phyloP scores from a whole-genome alignment of 1,140 invertebrate species.

The Lanistes nyassanus region DNA sequence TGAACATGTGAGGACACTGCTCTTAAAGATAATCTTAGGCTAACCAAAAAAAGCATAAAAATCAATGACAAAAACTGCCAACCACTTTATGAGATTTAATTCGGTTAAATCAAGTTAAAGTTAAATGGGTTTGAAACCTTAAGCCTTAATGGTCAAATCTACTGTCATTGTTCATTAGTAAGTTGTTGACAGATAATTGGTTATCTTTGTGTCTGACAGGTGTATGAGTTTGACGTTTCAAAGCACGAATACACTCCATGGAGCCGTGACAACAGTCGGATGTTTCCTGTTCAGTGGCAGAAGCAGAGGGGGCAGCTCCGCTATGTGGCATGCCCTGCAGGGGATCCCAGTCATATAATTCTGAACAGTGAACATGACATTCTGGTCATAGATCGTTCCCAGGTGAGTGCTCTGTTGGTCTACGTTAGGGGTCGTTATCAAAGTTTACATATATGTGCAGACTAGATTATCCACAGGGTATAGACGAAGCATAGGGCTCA shows the following conservation, averaged over 20 bases:
- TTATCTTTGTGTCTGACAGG: slow-evolving; percentile 38
- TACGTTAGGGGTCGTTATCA: neutral
- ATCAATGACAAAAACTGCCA: too few species aligned
- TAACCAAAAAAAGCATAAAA: too few species aligned
- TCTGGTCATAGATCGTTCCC: slow-evolving; percentile 73
- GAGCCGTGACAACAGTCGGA: slow-evolving; percentile 38
- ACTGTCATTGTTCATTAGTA: too few species aligned
- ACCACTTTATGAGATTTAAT: too few species aligned
- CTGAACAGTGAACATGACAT: slow-evolving; percentile 74
- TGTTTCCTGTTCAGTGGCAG: slow-evolving; percentile 44
- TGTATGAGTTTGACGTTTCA: slow-evolving; percentile 47
- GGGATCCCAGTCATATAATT: slow-evolving; percentile 73
- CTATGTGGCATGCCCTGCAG: slow-evolving; percentile 34
- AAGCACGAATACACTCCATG: slow-evolving; percentile 49
- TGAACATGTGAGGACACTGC: too few species aligned
- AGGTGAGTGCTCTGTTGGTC: slow-evolving; percentile 55
- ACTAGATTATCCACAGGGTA: neutral
- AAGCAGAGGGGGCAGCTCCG: slow-evolving; percentile 37
- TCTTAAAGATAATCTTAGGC: too few species aligned
- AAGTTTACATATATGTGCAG: neutral
- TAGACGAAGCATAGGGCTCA: neutral
- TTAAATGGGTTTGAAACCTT: too few species aligned
- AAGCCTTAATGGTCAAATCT: too few species aligned
- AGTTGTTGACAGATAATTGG: too few species aligned
- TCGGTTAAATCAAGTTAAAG: too few species aligned